Base-by-base conservation (phyloP, 2,797 vertebrate genomes). In the Masticophis lateralis region DNA sequence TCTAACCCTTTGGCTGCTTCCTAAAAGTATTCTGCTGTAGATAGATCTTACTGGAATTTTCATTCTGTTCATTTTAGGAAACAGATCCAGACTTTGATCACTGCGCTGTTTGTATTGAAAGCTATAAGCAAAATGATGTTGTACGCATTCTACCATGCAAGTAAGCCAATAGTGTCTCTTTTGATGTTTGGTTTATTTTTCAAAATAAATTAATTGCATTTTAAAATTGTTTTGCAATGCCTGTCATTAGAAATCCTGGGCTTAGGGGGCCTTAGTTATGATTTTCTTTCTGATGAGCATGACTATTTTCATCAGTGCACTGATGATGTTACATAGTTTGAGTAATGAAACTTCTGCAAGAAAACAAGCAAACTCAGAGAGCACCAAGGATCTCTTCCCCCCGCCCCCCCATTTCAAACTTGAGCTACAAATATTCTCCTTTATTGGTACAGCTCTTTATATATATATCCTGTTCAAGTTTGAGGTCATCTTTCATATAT, bases 61-160 rank as follows among this genome's bases (percentile, higher is more conserved):
- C 93, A 2, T 96, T 95, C 92, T 97, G 0, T 97, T 96, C 93
- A 14, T 97, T 98, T 89, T 97, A 99, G 99, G 99, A 99, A 97
- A 99, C 99, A 1, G 99, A 99, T 93, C 98, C 99, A 55, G 99
- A 99, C 97, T 99, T 99, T 94, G 99, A 99, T 97, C 99, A 99
- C 95, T 99, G 99, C 95, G 99, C 99, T 0, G 99, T 99, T 93
- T 99, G 99, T 96, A 99, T 99, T 57, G 99, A 99, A 96, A 98
- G 98, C 51, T 99, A 99, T 97, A 99, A 99, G 96, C 98, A 99
- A 87, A 99, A 99, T 0, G 99, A 99, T 57, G 98, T 99, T 93
- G 99, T 99, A 87, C 98, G 99, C 53, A 98, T 99, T 95, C 98
- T 99, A 86, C 99, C 99, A 12, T 99, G 99, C 99, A 99, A 99